Base-by-base conservation (phyloP, 2,888 invertebrate species). In the Anodontia alba region DNA sequence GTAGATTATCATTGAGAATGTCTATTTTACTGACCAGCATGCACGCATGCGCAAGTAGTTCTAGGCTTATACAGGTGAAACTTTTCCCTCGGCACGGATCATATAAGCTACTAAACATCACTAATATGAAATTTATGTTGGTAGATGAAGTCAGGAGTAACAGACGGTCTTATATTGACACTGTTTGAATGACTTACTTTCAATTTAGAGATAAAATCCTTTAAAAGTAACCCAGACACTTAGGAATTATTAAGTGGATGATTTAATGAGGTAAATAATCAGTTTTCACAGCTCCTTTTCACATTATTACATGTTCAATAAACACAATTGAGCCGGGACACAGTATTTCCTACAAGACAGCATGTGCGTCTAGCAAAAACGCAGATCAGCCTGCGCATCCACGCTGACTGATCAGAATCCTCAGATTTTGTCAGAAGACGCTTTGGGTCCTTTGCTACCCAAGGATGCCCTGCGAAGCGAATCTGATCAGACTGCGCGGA, bases 131-230 rank as follows among this genome's bases (percentile, higher is more conserved):
- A 54, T 54, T 54, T 54, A 54, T 54, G 54, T 26, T 1, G 15
- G 26, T 8, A 26, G 10, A 10, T 54, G 26, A 54, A 54, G 23
- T 26, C 38, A 38, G 23, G 23, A 7, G 5, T 54, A 10, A 23
- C 7, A 62, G 62, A 62, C 33, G 10, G 29, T 29, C 2, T 33
- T 62, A 33, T 20, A 62, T 20, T 62, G 15, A 62, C 62, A 62
- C 62, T 33, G 29, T 62, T 33, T 62, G 12, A 29, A 62, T 1
- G 31, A 62, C 26, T 33, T 62, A 31, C 62, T 20, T 33, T 33
- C 62, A 62, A 62, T 62, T 33, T 17, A 62, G 1, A 62, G 62
- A 62, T 62, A 62, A 62, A 62, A 33, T 62, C 62, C 54, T 26
- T 54, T 54, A 54, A 20, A 54, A 8, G 10, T 54, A 54, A 20